phyloP scores from a whole-genome alignment of 2,888 invertebrate genomes.

The Linyphia triangularis region DNA sequence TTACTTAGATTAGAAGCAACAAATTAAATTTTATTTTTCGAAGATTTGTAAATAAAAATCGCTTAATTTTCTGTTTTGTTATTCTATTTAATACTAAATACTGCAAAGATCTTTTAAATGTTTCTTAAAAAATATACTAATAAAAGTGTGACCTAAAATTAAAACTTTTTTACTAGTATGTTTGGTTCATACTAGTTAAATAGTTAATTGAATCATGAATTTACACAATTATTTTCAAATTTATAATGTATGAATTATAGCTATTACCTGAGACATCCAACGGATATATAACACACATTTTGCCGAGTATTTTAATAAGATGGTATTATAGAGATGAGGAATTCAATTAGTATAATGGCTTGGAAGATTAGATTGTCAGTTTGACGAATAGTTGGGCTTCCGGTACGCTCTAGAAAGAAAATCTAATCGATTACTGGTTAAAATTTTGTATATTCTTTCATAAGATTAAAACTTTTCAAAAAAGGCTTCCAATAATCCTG shows the following conservation, averaged over 20 bases:
- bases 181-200: too few species aligned
- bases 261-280: background rate
- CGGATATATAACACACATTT: background rate
- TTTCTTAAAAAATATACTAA: too few species aligned
- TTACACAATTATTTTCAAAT: background rate
- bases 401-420: constrained; percentile 8
- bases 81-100: too few species aligned
- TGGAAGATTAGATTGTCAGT: constrained; percentile 54
- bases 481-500: background rate
- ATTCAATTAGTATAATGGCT: constrained; percentile 65
- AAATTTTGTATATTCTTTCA: constrained; percentile 2
- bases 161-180: too few species aligned
- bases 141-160: too few species aligned
- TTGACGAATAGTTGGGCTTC: constrained; percentile 43
- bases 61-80: too few species aligned
- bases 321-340: constrained; percentile 47
- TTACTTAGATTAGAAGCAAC: too few species aligned
- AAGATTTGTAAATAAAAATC: too few species aligned
- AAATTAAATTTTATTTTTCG: too few species aligned
- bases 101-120: too few species aligned
- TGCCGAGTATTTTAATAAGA: background rate
- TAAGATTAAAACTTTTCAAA: constrained; percentile 11
- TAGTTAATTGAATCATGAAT: too few species aligned
- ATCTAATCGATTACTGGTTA: constrained; percentile 50
- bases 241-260: background rate